Conservation (phyloP, 2,113 vertebrate species). For the Cephalopholis sonnerati region DNA sequence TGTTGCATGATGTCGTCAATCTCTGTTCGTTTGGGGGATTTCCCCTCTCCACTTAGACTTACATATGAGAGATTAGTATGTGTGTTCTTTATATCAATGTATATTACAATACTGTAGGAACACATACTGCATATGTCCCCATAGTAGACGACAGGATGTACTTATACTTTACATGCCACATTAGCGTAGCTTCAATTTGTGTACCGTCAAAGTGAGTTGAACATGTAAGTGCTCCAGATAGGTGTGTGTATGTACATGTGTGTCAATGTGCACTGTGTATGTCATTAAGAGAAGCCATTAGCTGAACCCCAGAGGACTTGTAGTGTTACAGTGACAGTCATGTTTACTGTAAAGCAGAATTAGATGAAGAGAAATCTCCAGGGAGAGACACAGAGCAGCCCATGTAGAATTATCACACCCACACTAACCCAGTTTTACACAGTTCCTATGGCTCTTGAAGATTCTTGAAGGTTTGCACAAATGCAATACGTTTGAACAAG, state of each 20-base stretch:
- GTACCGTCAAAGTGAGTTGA: neutral
- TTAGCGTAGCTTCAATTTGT: neutral
- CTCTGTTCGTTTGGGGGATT: conserved; percentile 48
- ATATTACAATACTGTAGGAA: neutral
- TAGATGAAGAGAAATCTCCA: conserved; percentile 37
- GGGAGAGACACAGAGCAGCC: conserved; percentile 1
- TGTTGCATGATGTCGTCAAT: conserved; percentile 40
- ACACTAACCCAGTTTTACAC: conserved; percentile 16
- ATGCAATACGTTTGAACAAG: neutral
- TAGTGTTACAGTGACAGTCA: conserved; percentile 13
- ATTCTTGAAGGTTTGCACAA: conserved; percentile 8
- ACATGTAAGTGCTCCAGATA: neutral
- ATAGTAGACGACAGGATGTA: neutral
- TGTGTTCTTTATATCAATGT: conserved; percentile 1
- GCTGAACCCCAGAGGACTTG: conserved; percentile 33
- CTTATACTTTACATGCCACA: neutral
- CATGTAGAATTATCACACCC: conserved; percentile 6
- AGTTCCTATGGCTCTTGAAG: neutral
- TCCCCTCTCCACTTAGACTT: conserved; percentile 6
- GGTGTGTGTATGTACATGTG: neutral
- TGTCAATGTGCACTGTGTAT: neutral
- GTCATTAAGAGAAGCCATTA: conserved; percentile 37
- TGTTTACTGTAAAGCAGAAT: conserved; percentile 45
- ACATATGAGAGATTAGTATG: conserved; percentile 3
- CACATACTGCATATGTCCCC: neutral